Conservation (phyloP, 2,113 vertebrate species). For the Dicentrarchus labrax region DNA sequence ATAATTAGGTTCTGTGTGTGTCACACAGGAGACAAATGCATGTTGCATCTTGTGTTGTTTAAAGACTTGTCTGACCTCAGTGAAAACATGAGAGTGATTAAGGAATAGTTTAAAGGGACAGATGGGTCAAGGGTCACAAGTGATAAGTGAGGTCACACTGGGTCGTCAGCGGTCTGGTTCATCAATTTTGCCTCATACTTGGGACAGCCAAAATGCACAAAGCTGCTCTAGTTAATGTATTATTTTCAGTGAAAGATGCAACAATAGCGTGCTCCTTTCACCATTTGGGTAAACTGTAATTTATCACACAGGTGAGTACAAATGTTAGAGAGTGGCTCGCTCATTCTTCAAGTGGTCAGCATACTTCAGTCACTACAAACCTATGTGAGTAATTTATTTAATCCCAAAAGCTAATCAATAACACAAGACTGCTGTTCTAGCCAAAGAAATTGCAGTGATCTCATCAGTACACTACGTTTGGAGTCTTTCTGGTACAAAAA, state of each 20-base stretch:
- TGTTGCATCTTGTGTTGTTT: conserved; percentile 66
- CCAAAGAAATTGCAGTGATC: conserved; percentile 48
- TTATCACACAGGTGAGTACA: conserved; percentile 64
- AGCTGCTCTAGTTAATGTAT: conserved; percentile 64
- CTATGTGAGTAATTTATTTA: conserved; percentile 48
- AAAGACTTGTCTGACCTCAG: conserved; percentile 60
- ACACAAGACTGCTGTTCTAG: conserved; percentile 15
- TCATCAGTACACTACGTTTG: conserved; percentile 39
- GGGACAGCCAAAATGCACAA: conserved; percentile 51
- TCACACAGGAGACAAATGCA: conserved; percentile 76
- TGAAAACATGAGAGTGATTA: conserved; percentile 75
- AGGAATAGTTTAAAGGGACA: conserved; percentile 72
- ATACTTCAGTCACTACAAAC: conserved; percentile 17
- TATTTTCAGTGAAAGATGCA: conserved; percentile 58
- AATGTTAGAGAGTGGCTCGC: conserved; percentile 12
- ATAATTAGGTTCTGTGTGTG: conserved; percentile 66
- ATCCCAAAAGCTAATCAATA: conserved; percentile 52
- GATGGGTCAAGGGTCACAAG: conserved; percentile 65
- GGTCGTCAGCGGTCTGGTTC: conserved; percentile 65
- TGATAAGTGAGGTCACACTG: conserved; percentile 78
- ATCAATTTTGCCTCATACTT: conserved; percentile 74
- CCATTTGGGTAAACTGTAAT: conserved; percentile 51
- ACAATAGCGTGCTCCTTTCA: conserved; percentile 59
- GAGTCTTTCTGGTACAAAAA: conserved; percentile 34
- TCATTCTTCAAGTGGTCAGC: conserved; percentile 39